Conservation (phyloP, 2,888 invertebrate species). For the Chymomyza caudatula region DNA sequence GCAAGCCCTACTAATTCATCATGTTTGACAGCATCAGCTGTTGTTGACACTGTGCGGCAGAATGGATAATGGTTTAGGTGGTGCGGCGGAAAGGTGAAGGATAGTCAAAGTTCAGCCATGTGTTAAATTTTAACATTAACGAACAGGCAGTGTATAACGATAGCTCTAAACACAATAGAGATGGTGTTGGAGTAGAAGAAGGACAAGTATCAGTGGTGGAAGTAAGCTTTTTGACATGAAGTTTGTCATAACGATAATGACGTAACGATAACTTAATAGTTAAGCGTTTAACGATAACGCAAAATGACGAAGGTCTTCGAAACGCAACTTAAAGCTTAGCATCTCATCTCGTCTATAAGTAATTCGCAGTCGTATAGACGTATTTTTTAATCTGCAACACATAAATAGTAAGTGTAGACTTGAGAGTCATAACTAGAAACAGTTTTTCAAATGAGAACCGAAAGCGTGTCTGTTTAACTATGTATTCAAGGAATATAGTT, state of each 20-base stretch:
- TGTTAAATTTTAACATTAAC: slow-evolving; percentile 29
- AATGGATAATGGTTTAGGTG: slow-evolving; percentile 9
- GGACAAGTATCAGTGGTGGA: not conserved
- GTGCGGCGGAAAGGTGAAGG: slow-evolving; percentile 11
- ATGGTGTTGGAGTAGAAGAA: not conserved
- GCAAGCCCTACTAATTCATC: slow-evolving; percentile 49
- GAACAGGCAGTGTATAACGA: not conserved
- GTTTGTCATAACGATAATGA: not conserved
- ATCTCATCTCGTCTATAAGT: too few species aligned
- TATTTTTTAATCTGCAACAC: too few species aligned
- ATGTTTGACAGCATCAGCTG: slow-evolving; percentile 50
- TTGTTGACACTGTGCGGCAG: slow-evolving; percentile 21
- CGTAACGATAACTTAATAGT: too few species aligned
- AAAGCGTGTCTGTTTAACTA: too few species aligned
- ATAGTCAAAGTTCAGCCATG: slow-evolving; percentile 13
- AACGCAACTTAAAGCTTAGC: too few species aligned
- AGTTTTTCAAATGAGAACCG: too few species aligned
- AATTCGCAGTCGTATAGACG: too few species aligned
- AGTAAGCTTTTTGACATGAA: not conserved
- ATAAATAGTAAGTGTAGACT: too few species aligned
- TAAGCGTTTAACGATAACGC: too few species aligned
- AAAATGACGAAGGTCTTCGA: too few species aligned
- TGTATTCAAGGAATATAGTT: too few species aligned
- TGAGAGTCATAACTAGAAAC: too few species aligned
- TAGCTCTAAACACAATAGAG: not conserved